These are phyloP conservation scores for Nemapogon koenigi DNA, from an alignment of 2,888 invertebrate genomes.

Conservation along the genomic window DNA sequence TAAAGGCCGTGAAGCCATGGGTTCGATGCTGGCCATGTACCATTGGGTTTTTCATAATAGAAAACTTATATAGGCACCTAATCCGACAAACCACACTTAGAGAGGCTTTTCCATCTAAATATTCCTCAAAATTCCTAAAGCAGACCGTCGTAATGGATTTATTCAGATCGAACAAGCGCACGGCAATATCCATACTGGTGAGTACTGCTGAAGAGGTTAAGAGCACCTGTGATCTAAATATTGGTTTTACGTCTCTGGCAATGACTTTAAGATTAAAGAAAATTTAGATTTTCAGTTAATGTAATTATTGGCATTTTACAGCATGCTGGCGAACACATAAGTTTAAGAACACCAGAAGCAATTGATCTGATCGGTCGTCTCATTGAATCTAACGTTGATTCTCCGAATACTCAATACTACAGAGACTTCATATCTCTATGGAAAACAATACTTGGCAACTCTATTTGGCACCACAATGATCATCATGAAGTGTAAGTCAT, in stretches of 20 bases:
- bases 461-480: constrained; percentile 23
- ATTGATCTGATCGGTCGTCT: constrained; percentile 70
- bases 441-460: constrained; percentile 66
- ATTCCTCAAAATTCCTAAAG: too few relatives aligned
- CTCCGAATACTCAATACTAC: constrained; percentile 66
- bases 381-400: constrained; percentile 69
- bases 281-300: not conserved
- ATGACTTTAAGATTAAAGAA: constrained; percentile 1
- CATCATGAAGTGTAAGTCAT: constrained; percentile 26
- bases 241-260: not conserved
- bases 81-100: too few relatives aligned
- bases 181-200: too few relatives aligned
- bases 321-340: constrained; percentile 58
- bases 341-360: constrained; percentile 66
- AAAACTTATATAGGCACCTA: too few relatives aligned
- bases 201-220: too few relatives aligned
- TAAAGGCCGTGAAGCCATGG: too few relatives aligned
- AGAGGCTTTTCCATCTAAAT: too few relatives aligned
- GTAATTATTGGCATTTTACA: constrained; percentile 18
- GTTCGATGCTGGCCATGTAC: too few relatives aligned
- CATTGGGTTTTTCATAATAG: too few relatives aligned
- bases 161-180: too few relatives aligned
- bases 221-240: not conserved
- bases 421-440: constrained; percentile 62
- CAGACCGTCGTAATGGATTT: too few relatives aligned